Evolutionary conservation across 2,888 invertebrate genomes (phyloP).

Genomic region (Sympetrum striolatum): DNA sequence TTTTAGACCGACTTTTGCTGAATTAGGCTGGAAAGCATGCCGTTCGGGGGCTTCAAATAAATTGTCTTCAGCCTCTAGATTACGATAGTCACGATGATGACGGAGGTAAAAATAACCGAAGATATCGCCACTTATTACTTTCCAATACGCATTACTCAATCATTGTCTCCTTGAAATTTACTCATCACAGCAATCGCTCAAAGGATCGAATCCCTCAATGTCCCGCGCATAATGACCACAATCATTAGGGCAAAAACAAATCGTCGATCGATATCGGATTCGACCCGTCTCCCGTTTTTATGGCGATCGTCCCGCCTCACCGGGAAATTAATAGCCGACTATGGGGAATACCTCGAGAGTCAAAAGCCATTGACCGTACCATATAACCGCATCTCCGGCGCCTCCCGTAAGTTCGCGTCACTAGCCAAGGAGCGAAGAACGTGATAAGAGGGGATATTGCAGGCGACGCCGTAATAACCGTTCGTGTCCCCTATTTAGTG

Average conservation of each 20-base stretch:
- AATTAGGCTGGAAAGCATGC: too few species aligned
- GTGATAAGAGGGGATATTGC: not conserved
- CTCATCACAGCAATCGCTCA: too few species aligned
- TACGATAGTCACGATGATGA: too few species aligned
- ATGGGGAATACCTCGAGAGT: not conserved
- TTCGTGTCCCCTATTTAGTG: not conserved
- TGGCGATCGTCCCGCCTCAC: not conserved
- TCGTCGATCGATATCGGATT: not conserved
- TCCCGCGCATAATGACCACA: not conserved
- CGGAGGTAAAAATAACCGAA: too few species aligned
- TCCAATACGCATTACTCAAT: too few species aligned
- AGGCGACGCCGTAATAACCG: not conserved
- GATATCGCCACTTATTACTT: too few species aligned
- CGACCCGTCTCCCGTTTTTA: not conserved
- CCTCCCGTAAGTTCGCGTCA: not conserved
- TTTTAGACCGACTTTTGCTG: too few species aligned
- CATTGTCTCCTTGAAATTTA: too few species aligned
- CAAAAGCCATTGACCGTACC: not conserved
- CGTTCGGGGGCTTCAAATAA: too few species aligned
- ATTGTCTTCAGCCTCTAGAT: too few species aligned
- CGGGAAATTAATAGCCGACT: not conserved
- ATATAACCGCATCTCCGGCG: not conserved
- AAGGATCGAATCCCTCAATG: too few species aligned
- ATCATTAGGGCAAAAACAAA: not conserved
- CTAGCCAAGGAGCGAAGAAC: not conserved